Conservation (phyloP, 2,888 invertebrate genomes). For the Ctenicera cuprea region DNA sequence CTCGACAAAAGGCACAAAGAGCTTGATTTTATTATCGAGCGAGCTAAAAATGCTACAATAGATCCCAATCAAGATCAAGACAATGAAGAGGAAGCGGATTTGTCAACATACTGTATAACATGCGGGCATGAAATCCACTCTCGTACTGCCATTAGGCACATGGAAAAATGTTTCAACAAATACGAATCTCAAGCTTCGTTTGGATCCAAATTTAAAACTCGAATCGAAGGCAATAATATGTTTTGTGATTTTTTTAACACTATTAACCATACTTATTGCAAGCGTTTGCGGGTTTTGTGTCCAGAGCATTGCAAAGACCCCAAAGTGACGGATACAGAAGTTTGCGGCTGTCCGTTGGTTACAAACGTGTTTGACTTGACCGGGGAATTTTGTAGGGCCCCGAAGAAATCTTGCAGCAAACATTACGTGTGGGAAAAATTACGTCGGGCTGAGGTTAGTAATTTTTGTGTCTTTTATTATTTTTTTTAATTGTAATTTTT, state of each 20-base stretch:
- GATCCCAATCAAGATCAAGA: constrained; percentile 80
- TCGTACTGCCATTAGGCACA: constrained; percentile 93
- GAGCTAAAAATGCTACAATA: constrained; percentile 83
- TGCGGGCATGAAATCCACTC: constrained; percentile 97
- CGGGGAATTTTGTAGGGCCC: constrained; percentile 90
- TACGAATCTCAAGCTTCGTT: constrained; percentile 98
- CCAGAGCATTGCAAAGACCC: constrained; percentile 98
- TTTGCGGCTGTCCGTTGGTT: constrained; percentile 95
- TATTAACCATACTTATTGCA: constrained; percentile 93
- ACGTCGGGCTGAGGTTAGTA: constrained; percentile 88
- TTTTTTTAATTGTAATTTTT: background rate
- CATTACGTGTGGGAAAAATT: constrained; percentile 98
- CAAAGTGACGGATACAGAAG: constrained; percentile 89
- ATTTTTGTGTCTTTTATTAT: background rate
- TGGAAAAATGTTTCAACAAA: constrained; percentile 99
- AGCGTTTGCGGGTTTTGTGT: constrained; percentile 94
- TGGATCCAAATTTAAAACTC: constrained; percentile 94
- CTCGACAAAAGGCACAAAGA: constrained; percentile 86
- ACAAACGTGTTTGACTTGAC: constrained; percentile 88
- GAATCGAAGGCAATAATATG: constrained; percentile 96
- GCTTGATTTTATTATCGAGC: constrained; percentile 86
- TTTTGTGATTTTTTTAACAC: constrained; percentile 98
- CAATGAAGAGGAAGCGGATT: constrained; percentile 79
- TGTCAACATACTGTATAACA: constrained; percentile 95
- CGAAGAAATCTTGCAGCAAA: constrained; percentile 92